These are phyloP conservation scores for Myotis myotis DNA, from an alignment of 2,797 vertebrate species.

Conservation along the genomic window DNA sequence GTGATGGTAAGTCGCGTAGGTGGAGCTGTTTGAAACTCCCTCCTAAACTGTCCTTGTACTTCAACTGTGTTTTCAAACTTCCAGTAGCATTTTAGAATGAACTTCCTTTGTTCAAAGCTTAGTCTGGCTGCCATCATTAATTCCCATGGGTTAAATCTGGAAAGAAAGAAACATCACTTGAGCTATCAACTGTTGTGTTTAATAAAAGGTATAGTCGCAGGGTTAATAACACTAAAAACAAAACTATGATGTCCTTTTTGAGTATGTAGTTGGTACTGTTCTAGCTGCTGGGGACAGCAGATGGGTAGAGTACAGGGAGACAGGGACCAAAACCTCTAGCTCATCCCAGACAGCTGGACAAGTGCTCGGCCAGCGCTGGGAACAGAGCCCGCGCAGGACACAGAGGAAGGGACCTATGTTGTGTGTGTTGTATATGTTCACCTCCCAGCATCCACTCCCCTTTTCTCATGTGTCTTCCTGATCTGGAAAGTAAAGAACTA, in stretches of 20 bases:
- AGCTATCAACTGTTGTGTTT: neutral
- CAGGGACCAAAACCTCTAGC: neutral
- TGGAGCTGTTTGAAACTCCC: neutral
- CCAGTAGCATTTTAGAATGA: neutral
- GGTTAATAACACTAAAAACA: neutral
- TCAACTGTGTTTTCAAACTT: neutral
- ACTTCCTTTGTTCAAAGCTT: neutral
- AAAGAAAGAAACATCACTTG: neutral
- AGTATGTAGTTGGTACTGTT: neutral
- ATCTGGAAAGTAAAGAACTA: neutral
- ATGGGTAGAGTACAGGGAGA: fast-evolving
- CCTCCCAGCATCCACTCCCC: neutral
- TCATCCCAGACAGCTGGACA: neutral
- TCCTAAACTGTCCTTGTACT: neutral
- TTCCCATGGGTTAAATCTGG: neutral
- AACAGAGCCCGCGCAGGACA: no score
- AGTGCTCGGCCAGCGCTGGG: fast-evolving
- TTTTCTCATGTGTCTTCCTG: neutral
- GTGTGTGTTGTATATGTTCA: fast-evolving
- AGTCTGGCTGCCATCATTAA: neutral
- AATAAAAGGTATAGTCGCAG: no score
- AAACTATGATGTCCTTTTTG: neutral
- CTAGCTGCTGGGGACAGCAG: neutral
- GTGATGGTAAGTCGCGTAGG: neutral
- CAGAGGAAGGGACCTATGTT: neutral